Conservation (phyloP, 2,888 invertebrate species). For the Megastigmus dorsalis region DNA sequence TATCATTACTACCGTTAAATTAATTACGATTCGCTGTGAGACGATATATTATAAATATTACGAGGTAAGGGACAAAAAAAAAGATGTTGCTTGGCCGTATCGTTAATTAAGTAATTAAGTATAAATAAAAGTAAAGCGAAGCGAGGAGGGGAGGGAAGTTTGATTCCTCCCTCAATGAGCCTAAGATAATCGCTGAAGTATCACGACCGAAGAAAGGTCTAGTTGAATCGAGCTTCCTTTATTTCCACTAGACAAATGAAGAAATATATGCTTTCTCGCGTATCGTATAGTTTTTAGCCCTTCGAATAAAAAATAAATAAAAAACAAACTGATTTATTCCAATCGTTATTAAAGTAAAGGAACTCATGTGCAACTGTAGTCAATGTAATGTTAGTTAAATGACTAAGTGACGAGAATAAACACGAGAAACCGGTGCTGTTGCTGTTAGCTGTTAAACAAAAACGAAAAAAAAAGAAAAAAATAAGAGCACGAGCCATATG, state of each 20-base stretch:
- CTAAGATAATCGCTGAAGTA: conserved; percentile 44
- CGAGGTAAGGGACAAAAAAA: not conserved
- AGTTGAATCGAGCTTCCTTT: conserved; percentile 46
- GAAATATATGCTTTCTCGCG: conserved; percentile 5
- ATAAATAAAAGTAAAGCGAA: conserved; percentile 11
- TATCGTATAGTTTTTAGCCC: conserved; percentile 15
- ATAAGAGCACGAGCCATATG: too few species aligned
- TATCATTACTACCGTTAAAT: conserved; percentile 1
- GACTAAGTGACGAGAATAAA: conserved; percentile 21
- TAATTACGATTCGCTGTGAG: conserved; percentile 8
- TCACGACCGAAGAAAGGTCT: conserved; percentile 40
- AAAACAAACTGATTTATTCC: conserved; percentile 23
- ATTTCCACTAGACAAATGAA: not conserved
- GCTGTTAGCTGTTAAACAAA: conserved; percentile 31
- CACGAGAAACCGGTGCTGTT: conserved; percentile 47
- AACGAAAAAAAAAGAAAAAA: not conserved
- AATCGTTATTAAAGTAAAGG: conserved; percentile 30
- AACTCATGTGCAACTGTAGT: conserved; percentile 40
- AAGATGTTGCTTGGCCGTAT: conserved; percentile 26
- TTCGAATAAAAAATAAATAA: not conserved
- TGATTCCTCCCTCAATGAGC: not conserved
- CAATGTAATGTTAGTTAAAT: conserved; percentile 45
- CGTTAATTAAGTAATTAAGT: conserved; percentile 11
- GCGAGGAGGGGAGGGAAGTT: not conserved
- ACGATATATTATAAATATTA: conserved; percentile 7